phyloP scores from a whole-genome alignment of 2,888 invertebrate species.

The Cistogaster globosa region DNA sequence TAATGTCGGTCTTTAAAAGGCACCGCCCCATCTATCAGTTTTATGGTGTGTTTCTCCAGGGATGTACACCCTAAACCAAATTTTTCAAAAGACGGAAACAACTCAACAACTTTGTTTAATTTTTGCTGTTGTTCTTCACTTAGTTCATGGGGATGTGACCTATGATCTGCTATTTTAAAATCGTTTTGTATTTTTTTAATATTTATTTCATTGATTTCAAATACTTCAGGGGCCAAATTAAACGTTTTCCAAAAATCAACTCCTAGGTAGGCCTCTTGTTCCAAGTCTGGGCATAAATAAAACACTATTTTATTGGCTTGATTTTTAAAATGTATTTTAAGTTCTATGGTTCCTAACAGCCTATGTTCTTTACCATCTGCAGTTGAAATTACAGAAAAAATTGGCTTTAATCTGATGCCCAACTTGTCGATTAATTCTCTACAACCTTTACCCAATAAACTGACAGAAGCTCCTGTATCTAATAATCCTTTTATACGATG shows the following conservation, averaged over 20 bases:
- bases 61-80: no score
- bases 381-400: no score
- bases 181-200: slow-evolving; percentile 2
- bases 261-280: no score
- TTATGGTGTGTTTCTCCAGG: no score
- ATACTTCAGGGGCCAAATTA: neutral
- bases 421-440: no score
- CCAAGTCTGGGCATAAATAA: no score
- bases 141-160: neutral
- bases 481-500: neutral
- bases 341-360: neutral
- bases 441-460: neutral
- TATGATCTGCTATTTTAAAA: neutral
- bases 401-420: no score
- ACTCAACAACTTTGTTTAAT: neutral
- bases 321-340: neutral
- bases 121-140: neutral
- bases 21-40: no score
- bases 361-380: neutral
- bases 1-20: no score
- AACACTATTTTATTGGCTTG: no score
- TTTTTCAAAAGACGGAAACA: neutral
- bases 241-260: no score
- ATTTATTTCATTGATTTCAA: neutral
- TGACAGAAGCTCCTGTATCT: neutral